Conservation (phyloP, 2,797 vertebrate genomes). For the Crenichthys baileyi region DNA sequence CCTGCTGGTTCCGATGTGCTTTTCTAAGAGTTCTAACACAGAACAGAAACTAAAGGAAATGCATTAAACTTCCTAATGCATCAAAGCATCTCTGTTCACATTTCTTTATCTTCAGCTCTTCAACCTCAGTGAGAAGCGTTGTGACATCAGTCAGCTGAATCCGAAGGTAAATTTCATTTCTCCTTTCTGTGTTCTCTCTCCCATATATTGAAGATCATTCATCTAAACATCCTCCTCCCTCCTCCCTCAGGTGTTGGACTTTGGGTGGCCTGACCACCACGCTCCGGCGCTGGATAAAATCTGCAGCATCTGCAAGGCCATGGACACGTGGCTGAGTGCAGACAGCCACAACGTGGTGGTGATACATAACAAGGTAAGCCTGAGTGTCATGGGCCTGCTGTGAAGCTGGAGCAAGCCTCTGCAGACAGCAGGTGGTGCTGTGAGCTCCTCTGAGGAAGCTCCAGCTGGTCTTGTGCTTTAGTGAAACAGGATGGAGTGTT, state of each 20-base stretch:
- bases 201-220: too few relatives aligned
- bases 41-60: not conserved
- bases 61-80: not conserved
- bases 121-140: slow-evolving; percentile 94
- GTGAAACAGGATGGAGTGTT: slow-evolving; percentile 25
- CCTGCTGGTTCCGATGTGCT: not conserved
- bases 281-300: slow-evolving; percentile 97
- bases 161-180: slow-evolving; percentile 84
- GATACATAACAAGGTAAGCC: slow-evolving; percentile 93
- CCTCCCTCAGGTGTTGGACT: slow-evolving; percentile 89
- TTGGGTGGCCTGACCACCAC: slow-evolving; percentile 97
- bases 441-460: slow-evolving; percentile 40
- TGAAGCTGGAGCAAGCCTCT: not conserved
- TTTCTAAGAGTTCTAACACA: not conserved
- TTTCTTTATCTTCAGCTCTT: slow-evolving; percentile 84
- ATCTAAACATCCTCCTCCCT: not conserved
- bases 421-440: slow-evolving; percentile 58
- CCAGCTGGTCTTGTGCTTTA: slow-evolving; percentile 24
- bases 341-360: slow-evolving; percentile 93
- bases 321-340: slow-evolving; percentile 96
- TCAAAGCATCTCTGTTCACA: not conserved
- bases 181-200: not conserved
- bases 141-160: slow-evolving; percentile 91
- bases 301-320: slow-evolving; percentile 98
- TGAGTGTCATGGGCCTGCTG: not conserved